These are phyloP conservation scores for Brachionus sp. DNA, from an alignment of 1,140 invertebrate species.

Conservation along the genomic window DNA sequence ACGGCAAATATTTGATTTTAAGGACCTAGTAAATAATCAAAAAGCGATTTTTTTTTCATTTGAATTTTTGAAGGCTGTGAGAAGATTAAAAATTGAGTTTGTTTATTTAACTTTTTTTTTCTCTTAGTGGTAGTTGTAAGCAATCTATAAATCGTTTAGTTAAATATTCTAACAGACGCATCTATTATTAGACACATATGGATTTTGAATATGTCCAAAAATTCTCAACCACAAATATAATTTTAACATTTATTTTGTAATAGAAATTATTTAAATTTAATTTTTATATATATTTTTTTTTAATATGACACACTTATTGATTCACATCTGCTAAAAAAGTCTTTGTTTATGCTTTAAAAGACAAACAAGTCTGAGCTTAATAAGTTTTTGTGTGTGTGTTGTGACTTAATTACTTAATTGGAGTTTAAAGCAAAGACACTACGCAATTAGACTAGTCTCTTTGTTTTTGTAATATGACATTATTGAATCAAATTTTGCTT, in stretches of 20 bases:
- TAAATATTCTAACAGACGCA: neutral
- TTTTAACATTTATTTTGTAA: neutral
- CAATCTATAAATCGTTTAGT: too few relatives aligned
- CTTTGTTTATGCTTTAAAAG: neutral
- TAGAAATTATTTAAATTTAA: neutral
- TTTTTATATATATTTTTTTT: neutral
- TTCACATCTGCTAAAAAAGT: neutral
- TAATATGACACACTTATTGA: neutral
- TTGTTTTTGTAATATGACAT: neutral
- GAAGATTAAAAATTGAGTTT: too few relatives aligned
- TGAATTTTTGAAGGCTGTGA: too few relatives aligned
- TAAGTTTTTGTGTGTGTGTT: neutral
- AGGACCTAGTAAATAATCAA: too few relatives aligned
- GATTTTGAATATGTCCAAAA: neutral
- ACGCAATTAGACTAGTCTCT: neutral
- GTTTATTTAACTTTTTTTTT: too few relatives aligned
- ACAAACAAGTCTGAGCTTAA: neutral
- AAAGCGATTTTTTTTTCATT: too few relatives aligned
- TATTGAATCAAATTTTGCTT: neutral
- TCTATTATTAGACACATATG: neutral
- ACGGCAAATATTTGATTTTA: too few relatives aligned
- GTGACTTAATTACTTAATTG: constrained; percentile 9
- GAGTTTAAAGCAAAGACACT: neutral
- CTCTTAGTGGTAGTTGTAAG: too few relatives aligned
- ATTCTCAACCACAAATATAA: neutral